Conservation (phyloP, 2,113 vertebrate genomes). For the Notiomystis cincta region DNA sequence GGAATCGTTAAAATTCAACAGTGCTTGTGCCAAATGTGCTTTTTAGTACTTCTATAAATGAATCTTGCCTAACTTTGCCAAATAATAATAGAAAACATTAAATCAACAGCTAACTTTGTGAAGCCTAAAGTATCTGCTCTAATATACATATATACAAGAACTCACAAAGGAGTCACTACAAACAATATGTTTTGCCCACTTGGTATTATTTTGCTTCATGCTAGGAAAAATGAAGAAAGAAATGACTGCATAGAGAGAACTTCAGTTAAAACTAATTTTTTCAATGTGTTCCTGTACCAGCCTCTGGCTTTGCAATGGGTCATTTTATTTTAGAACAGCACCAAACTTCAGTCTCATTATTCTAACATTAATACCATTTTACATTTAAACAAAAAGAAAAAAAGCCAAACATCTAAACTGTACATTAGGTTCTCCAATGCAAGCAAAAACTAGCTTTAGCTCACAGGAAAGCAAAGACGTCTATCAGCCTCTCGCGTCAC, state of each 20-base stretch:
- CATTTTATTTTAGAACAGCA: background rate
- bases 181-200: background rate
- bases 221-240: background rate
- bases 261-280: background rate
- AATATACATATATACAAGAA: background rate
- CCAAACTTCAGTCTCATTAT: background rate
- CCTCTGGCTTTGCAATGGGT: background rate
- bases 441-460: background rate
- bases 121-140: background rate
- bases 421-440: background rate
- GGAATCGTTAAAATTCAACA: background rate
- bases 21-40: background rate
- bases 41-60: background rate
- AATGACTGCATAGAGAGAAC: background rate
- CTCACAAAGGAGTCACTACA: background rate
- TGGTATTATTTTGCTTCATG: background rate
- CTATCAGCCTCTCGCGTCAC: background rate
- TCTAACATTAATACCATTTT: background rate
- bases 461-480: fast-evolving
- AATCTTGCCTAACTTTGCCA: background rate
- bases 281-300: background rate
- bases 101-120: background rate
- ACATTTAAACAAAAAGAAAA: background rate
- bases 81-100: background rate
- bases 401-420: background rate